Conservation (phyloP, 2,888 invertebrate species). For the Caenorhabditis sulstoni region DNA sequence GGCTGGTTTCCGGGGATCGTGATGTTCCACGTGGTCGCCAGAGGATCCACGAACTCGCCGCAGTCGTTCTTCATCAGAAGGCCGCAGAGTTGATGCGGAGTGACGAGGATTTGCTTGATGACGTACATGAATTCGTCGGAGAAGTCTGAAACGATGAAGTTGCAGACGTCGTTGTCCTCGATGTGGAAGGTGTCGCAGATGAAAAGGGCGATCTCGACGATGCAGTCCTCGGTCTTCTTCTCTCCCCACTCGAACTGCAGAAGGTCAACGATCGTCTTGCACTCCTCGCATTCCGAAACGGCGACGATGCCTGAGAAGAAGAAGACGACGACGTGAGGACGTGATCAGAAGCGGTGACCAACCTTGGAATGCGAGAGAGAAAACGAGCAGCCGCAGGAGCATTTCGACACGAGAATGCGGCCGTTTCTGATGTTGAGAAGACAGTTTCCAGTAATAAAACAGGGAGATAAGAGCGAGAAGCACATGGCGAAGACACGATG, state of each 20-base stretch:
- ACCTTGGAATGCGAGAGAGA: conserved; percentile 51
- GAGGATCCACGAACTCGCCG: conserved; percentile 68
- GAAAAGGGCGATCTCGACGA: conserved; percentile 60
- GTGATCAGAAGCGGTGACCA: neutral
- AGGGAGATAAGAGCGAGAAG: conserved; percentile 37
- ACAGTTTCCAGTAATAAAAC: conserved; percentile 54
- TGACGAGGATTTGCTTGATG: conserved; percentile 68
- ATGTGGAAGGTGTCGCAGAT: conserved; percentile 72
- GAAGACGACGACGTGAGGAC: neutral
- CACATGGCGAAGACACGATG: conserved; percentile 44
- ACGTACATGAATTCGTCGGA: conserved; percentile 75
- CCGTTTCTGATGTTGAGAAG: conserved; percentile 34
- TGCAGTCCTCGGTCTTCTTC: conserved; percentile 67
- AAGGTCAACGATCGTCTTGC: conserved; percentile 60
- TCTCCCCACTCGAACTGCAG: conserved; percentile 67
- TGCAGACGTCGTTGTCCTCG: conserved; percentile 72
- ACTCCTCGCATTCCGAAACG: conserved; percentile 56
- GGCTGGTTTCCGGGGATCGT: conserved; percentile 73
- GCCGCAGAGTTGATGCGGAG: conserved; percentile 74
- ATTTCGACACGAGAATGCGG: conserved; percentile 30
- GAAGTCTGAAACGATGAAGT: conserved; percentile 69
- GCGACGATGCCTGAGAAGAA: conserved; percentile 33
- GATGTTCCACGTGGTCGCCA: conserved; percentile 70
- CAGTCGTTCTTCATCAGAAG: conserved; percentile 72
- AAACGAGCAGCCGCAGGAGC: conserved; percentile 44